A percentile compares a stretch with the other conserved stretches of the same genome.
phyloP scores from a whole-genome alignment of 2,888 invertebrate genomes.

The Leucoptera coffeella region DNA sequence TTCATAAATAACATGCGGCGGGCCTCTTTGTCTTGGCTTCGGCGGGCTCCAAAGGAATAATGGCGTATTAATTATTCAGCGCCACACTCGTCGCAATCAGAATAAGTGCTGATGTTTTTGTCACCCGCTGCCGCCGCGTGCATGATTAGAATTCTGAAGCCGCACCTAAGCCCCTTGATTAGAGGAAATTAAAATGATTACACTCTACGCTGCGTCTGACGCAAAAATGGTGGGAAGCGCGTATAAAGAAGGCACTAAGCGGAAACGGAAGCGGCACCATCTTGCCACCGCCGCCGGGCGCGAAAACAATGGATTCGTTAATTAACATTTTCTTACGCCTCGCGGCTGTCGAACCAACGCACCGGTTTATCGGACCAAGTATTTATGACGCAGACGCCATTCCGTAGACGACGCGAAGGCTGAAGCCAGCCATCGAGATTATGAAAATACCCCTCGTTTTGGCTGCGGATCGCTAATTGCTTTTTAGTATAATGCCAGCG shows the following conservation, averaged over 20 bases:
- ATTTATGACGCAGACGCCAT: slow-evolving; percentile 45
- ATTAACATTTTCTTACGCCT: slow-evolving; percentile 71
- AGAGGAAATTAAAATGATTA: slow-evolving; percentile 56
- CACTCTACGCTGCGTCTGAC: slow-evolving; percentile 34
- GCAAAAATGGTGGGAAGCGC: slow-evolving; percentile 48
- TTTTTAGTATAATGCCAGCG: slow-evolving; percentile 8
- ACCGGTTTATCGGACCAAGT: slow-evolving; percentile 55
- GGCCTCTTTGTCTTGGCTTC: slow-evolving; percentile 30
- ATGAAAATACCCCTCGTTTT: slow-evolving; percentile 11
- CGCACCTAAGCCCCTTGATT: slow-evolving; percentile 49
- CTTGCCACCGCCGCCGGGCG: slow-evolving; percentile 53
- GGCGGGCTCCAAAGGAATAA: slow-evolving; percentile 34
- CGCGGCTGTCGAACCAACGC: slow-evolving; percentile 54
- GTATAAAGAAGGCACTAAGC: slow-evolving; percentile 48
- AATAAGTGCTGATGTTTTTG: slow-evolving; percentile 53
- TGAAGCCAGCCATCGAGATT: slow-evolving; percentile 17
- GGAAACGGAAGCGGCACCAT: slow-evolving; percentile 54
- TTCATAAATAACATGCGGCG: slow-evolving; percentile 28
- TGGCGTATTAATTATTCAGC: slow-evolving; percentile 51
- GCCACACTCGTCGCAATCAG: slow-evolving; percentile 52
- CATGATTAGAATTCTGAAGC: slow-evolving; percentile 55
- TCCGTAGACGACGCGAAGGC: no score
- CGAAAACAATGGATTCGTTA: slow-evolving; percentile 70
- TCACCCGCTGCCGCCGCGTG: slow-evolving; percentile 30
- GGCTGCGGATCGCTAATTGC: slow-evolving; percentile 10